Base-by-base conservation (phyloP, 2,797 vertebrate species). In the Mus minutoides region DNA sequence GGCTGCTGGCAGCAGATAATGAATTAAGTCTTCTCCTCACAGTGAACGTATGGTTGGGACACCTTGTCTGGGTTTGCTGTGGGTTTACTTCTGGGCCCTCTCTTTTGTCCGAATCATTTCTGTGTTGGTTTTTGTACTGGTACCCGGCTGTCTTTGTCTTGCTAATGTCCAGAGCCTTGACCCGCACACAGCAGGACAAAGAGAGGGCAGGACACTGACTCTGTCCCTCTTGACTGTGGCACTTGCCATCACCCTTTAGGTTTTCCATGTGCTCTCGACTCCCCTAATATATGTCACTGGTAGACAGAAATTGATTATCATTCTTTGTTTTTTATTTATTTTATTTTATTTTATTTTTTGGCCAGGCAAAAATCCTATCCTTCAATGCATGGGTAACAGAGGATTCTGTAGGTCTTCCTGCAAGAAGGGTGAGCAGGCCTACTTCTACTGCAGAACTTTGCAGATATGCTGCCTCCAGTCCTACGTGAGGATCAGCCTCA, bases 321-420 rank as follows among this genome's bases (percentile, higher is more conserved):
- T 40, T 0, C 40, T n/a, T 29, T 0, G n/a, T 31, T 31, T 16
- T 58, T n/a, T 62, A 43, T 13, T 58, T 58, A 6, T 49, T 52
- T 24, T 49, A 49, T 49, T 49, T 49, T 49, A 49, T 49, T 49
- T 49, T 49, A 11, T 49, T 62, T 73, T 49, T 88, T 86, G 46
- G 4, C 12, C 86, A 97, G 97, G 95, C 52, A 96, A 11, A 93
- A 88, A 12, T 34, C 37, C 67, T 2, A 1, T 26, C 31, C 86
- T 95, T 84, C 91, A 2, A 9, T 97, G 96, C 92, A 91, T 97
- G 96, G 96, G 94, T 17, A 90, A 96, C 82, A 76, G 2, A 29
- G 97, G 97, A 31, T 13, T 88, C 92, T 97, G 97, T n/a, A 96
- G 97, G 77, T 0, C 56, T 0, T 67, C 96, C 62, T 97, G 97